Base-by-base conservation (phyloP, 2,797 vertebrate species). In the Cossypha dichroa region DNA sequence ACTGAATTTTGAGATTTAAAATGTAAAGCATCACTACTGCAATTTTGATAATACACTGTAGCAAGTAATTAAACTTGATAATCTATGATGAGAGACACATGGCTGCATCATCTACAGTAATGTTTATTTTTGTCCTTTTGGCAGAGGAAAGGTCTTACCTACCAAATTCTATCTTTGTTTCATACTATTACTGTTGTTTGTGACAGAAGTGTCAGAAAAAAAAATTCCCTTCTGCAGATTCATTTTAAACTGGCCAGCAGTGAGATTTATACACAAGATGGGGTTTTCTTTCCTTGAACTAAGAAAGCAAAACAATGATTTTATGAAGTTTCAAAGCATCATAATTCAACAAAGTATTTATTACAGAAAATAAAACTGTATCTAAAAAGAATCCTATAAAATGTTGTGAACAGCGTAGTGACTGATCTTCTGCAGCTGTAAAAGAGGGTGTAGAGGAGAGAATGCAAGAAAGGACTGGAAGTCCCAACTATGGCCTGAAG, bases 231-330 rank as follows among this genome's bases (percentile, higher is more conserved):
- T 85, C 67, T 59, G 51, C 41, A 93, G 56, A 77, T 41, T 45
- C 5, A 38, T 48, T 83, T 87, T 63, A 70, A 85, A 79, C 13
- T 21, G 10, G 8, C 6, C 59, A 80, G 40, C 13, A 74, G 33
- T 20, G 23, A 38, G 22, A 34, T 67, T 85, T 58, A 63, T 33
- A 73, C 0, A 48, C 13, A 69, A 28, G 3, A 48, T 14, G 9
- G 9, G 4, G 1, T 0, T 3, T 56, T 85, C 10, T 31, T 59
- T 14, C 38, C 77, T 62, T 14, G 78, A 93, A 91, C 46, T 46
- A 90, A 92, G 68, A 79, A 67, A 86, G 59, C 4, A 91, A 90
- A 96, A 76, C 40, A 72, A 14, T 25, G 5, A 36, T 31, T 93
- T 90, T 36, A 76, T 2, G 23, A 95, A 31, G 26, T 43, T 51